These are phyloP conservation scores for Torymus auratus DNA, from an alignment of 2,888 invertebrate species.

Conservation along the genomic window DNA sequence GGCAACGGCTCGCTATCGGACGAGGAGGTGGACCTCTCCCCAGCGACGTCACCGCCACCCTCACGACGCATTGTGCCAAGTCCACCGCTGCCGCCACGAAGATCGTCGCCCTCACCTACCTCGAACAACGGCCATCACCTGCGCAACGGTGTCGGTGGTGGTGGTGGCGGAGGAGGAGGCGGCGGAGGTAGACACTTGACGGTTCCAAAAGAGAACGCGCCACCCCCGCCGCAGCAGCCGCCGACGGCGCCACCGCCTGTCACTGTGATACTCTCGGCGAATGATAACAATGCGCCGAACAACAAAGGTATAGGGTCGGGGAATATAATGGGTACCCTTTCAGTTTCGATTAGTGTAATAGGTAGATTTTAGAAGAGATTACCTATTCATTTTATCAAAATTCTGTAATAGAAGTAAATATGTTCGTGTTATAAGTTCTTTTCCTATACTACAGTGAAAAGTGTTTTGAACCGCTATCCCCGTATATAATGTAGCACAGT, in stretches of 20 bases:
- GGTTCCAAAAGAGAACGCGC: constrained; percentile 77
- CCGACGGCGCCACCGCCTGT: constrained; percentile 65
- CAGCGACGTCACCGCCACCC: constrained; percentile 71
- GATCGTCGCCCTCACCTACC: constrained; percentile 78
- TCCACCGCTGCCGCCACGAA: constrained; percentile 82
- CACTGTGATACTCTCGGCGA: constrained; percentile 69
- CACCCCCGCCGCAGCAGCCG: constrained; percentile 70
- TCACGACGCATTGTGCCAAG: constrained; percentile 71
- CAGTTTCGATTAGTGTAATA: too few species aligned
- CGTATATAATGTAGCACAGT: too few species aligned
- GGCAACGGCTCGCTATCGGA: constrained; percentile 73
- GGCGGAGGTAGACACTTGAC: constrained; percentile 69
- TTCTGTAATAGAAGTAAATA: too few species aligned
- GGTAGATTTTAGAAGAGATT: too few species aligned
- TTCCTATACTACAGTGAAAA: too few species aligned
- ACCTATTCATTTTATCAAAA: too few species aligned
- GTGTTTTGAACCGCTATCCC: too few species aligned
- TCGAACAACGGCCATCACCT: constrained; percentile 62
- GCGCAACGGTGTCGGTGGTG: constrained; percentile 63
- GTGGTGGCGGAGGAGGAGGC: too few species aligned
- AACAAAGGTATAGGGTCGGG: constrained; percentile 68
- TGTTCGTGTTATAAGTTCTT: too few species aligned
- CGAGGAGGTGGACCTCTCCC: constrained; percentile 73
- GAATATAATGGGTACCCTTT: too few species aligned
- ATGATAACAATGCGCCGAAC: constrained; percentile 52